Percentiles rank a stretch among this genome's conserved stretches.
Evolutionary conservation across 2,888 invertebrate species (phyloP).

Genomic region (Anthrax anthrax): DNA sequence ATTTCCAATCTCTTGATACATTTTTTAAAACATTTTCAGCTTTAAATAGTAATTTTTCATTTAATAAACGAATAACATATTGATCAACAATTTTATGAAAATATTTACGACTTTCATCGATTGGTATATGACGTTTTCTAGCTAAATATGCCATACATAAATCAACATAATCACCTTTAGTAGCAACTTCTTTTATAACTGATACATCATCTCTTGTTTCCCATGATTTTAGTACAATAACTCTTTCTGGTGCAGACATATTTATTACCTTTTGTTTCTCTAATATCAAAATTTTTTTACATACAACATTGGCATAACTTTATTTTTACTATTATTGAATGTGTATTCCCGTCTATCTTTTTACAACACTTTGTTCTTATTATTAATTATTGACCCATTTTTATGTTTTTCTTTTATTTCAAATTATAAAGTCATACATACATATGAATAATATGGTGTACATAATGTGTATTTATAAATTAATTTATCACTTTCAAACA

Average conservation of each 20-base stretch:
- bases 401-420: too few species aligned
- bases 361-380: too few species aligned
- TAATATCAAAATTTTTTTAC: too few species aligned
- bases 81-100: constrained; percentile 29
- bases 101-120: constrained; percentile 19
- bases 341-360: too few species aligned
- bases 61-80: constrained; percentile 27
- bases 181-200: constrained; percentile 21
- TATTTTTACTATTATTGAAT: too few species aligned
- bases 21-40: constrained; percentile 26
- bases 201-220: constrained; percentile 24
- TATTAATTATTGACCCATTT: too few species aligned
- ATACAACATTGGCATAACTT: too few species aligned
- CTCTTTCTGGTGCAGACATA: constrained; percentile 4
- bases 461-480: too few species aligned
- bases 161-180: constrained; percentile 31
- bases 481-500: too few species aligned
- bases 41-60: constrained; percentile 27
- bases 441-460: too few species aligned
- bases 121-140: constrained; percentile 16
- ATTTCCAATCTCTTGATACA: constrained; percentile 26
- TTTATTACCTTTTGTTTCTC: neutral
- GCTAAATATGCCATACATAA: constrained; percentile 29
- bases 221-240: constrained; percentile 30
- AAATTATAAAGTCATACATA: too few species aligned